A percentile compares a stretch with the other conserved stretches of the same genome.
Conservation (phyloP, 1,140 invertebrate species). For the Amyelois transitella region DNA sequence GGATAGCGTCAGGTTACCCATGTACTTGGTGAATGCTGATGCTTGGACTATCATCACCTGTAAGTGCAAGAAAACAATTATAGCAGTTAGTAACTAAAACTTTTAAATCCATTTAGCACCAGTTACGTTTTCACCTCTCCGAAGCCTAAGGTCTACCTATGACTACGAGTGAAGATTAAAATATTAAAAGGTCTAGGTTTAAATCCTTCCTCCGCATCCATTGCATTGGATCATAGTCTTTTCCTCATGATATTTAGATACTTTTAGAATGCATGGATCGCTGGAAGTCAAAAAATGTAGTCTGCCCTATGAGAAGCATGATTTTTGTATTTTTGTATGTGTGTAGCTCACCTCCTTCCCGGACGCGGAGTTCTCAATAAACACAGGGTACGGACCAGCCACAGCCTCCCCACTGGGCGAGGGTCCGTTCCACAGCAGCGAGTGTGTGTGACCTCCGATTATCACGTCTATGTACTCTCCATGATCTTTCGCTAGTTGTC, state of each 20-base stretch:
- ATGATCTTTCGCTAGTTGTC: conserved; percentile 79
- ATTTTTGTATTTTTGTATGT: no score
- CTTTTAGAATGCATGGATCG: no score
- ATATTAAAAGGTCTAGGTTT: no score
- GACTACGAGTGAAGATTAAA: conserved; percentile 33
- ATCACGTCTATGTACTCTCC: conserved; percentile 83
- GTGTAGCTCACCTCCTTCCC: background rate
- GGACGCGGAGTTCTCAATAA: conserved; percentile 72
- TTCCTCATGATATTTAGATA: no score
- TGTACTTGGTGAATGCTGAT: conserved; percentile 81
- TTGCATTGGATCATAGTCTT: no score
- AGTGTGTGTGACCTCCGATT: conserved; percentile 90
- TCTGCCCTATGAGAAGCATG: no score
- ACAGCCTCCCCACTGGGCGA: conserved; percentile 76
- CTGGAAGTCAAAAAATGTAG: no score
- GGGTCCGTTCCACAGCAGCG: conserved; percentile 80
- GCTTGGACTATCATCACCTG: conserved; percentile 83
- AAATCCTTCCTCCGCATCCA: no score
- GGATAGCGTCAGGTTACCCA: conserved; percentile 82
- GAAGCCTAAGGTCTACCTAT: no score
- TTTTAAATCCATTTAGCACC: no score
- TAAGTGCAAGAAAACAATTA: background rate
- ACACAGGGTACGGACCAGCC: conserved; percentile 77
- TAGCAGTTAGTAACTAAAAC: background rate
- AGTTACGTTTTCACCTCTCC: no score